Evolutionary conservation across 2,797 vertebrate species (phyloP).

Genomic region (Poecilia gillii): DNA sequence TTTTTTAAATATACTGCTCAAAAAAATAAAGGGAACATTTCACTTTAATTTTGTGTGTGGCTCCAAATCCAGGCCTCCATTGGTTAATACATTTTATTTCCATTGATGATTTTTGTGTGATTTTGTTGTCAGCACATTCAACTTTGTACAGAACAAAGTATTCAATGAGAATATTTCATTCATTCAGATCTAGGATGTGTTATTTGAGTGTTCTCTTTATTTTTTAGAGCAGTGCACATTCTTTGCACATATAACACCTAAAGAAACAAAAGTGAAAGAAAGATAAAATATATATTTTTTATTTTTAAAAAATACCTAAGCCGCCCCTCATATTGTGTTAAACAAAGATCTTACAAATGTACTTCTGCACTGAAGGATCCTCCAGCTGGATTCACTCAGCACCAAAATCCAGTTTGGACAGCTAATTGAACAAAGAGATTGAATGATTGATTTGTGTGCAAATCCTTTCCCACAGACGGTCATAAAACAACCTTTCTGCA

Average conservation of each 20-base stretch:
- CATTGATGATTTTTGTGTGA: no score
- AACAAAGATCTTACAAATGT: not conserved
- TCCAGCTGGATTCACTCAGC: not conserved
- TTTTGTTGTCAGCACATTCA: no score
- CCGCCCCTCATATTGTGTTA: not conserved
- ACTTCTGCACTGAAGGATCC: not conserved
- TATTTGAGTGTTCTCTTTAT: no score
- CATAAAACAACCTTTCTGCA: constrained; percentile 42
- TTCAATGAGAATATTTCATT: no score
- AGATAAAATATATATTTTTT: not conserved
- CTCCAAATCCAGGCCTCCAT: no score
- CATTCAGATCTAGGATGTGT: no score
- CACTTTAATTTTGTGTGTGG: no score
- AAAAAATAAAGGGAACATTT: no score
- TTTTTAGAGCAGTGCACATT: not conserved
- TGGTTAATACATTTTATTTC: no score
- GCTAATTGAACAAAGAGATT: constrained; percentile 44
- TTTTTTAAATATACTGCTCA: no score
- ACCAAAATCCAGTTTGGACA: constrained; percentile 23
- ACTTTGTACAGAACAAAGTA: no score
- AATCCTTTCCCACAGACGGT: constrained; percentile 51
- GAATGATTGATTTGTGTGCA: constrained; percentile 72
- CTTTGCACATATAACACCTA: not conserved
- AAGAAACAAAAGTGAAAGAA: constrained; percentile 1
- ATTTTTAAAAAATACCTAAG: not conserved